Evolutionary conservation across 2,797 vertebrate genomes (phyloP).

Genomic region (Cryptoblepharus egeriae): DNA sequence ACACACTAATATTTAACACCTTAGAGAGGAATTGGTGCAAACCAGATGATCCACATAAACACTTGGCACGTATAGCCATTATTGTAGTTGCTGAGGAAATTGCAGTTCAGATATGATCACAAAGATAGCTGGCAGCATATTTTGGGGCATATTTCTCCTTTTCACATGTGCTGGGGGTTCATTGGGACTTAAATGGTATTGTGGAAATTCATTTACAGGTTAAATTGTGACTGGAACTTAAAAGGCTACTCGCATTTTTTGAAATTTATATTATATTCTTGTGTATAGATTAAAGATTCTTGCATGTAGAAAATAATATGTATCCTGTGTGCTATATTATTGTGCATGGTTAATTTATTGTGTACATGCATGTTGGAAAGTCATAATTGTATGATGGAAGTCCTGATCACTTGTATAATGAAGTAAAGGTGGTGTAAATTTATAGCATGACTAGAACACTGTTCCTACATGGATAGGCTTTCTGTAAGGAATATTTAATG

Average conservation of each 20-base stretch:
- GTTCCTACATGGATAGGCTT: not conserved
- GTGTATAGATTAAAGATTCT: not conserved
- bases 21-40: not conserved
- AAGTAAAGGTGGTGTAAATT: too few species aligned
- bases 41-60: not conserved
- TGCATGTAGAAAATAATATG: not conserved
- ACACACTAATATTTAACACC: not conserved
- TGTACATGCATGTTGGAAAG: not conserved
- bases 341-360: not conserved
- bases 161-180: not conserved
- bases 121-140: not conserved
- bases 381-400: too few species aligned
- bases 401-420: too few species aligned
- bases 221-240: too few species aligned
- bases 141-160: not conserved
- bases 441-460: not conserved
- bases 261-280: not conserved
- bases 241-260: not conserved
- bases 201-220: not conserved
- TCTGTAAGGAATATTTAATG: not conserved
- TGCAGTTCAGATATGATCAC: not conserved
- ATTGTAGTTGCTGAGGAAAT: not conserved
- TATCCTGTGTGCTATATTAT: not conserved
- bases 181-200: not conserved
- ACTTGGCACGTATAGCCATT: too few species aligned